Conservation (phyloP, 2,888 invertebrate genomes). For the Embidobia sp. region DNA sequence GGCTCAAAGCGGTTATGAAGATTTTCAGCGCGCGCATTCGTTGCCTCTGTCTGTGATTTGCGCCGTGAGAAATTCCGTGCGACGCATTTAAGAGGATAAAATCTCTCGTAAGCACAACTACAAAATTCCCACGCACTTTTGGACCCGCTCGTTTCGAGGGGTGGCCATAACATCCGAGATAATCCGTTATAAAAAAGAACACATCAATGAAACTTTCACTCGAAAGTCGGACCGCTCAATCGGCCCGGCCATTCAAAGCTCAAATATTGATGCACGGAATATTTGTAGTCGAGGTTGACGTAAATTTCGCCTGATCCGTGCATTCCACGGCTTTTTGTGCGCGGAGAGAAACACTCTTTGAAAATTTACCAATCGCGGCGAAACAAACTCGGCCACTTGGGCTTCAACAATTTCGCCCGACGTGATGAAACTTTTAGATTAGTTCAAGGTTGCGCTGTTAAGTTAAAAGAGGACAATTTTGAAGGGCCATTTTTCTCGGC, state of each 20-base stretch:
- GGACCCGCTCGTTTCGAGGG: conserved; percentile 43
- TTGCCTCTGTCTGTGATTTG: conserved; percentile 71
- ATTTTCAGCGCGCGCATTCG: conserved; percentile 71
- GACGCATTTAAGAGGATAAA: conserved; percentile 67
- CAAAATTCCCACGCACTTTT: conserved; percentile 68
- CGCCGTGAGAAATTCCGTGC: conserved; percentile 65
- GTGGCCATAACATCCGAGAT: conserved; percentile 43
- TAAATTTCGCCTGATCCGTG: too few relatives aligned
- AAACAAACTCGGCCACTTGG: too few relatives aligned
- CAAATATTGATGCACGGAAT: too few relatives aligned
- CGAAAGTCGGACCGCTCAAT: conserved; percentile 13
- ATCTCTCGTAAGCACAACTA: conserved; percentile 65
- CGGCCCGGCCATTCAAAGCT: not conserved
- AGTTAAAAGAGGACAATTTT: too few relatives aligned
- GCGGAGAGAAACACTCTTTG: too few relatives aligned
- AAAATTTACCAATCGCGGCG: too few relatives aligned
- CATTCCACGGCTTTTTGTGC: too few relatives aligned
- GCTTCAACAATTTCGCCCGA: too few relatives aligned
- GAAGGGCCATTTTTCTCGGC: too few relatives aligned
- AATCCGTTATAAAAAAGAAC: conserved; percentile 54
- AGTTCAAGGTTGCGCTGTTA: too few relatives aligned
- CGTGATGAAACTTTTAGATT: too few relatives aligned
- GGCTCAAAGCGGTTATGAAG: conserved; percentile 39
- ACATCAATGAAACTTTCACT: conserved; percentile 37
- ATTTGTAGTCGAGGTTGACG: too few relatives aligned